These are phyloP conservation scores for Homarus gammarus DNA, from an alignment of 2,888 invertebrate genomes.

Conservation along the genomic window DNA sequence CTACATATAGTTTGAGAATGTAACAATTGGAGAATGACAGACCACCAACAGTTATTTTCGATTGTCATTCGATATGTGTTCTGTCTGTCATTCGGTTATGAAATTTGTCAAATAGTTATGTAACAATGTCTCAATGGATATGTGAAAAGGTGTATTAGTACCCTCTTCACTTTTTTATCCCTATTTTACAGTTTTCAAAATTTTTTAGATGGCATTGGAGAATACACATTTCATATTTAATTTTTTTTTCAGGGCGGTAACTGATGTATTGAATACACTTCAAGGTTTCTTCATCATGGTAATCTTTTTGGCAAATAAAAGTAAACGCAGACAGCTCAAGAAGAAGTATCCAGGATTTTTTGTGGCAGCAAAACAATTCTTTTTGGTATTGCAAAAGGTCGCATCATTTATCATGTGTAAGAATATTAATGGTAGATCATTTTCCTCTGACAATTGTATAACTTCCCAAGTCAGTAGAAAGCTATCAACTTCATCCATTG, in stretches of 20 bases:
- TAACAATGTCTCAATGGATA: too few relatives aligned
- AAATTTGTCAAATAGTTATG: too few relatives aligned
- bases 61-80: too few relatives aligned
- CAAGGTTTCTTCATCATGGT: constrained; percentile 58
- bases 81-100: too few relatives aligned
- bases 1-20: too few relatives aligned
- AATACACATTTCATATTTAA: neutral
- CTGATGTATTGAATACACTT: constrained; percentile 49
- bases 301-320: constrained; percentile 39
- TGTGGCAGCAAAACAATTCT: neutral
- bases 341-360: neutral
- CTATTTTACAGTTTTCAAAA: too few relatives aligned
- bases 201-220: too few relatives aligned
- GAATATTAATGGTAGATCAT: neutral
- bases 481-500: constrained; percentile 29
- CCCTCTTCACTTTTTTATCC: too few relatives aligned
- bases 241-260: constrained; percentile 35
- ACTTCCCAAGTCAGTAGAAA: constrained; percentile 32
- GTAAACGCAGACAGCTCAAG: constrained; percentile 33
- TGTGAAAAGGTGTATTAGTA: too few relatives aligned
- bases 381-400: neutral
- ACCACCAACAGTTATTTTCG: too few relatives aligned
- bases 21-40: too few relatives aligned
- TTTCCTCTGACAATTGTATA: neutral
- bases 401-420: neutral